These are phyloP conservation scores for Kryptolebias ocellatus DNA, from an alignment of 2,797 vertebrate genomes.

Conservation along the genomic window DNA sequence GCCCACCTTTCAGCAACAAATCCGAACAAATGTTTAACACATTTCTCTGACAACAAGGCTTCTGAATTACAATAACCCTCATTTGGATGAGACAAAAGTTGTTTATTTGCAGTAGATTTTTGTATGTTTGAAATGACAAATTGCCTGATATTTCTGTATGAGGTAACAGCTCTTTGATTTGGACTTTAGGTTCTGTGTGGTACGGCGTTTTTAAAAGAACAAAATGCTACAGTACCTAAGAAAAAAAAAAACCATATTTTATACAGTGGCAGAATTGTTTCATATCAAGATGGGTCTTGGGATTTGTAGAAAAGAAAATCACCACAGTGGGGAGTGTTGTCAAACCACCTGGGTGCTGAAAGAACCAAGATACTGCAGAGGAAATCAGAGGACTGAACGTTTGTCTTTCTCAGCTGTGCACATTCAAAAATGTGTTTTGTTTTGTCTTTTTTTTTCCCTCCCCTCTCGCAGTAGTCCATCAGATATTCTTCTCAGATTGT, in stretches of 20 bases:
- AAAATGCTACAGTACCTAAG: neutral
- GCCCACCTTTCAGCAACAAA: no score
- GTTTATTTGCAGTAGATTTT: no score
- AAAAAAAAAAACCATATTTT: neutral
- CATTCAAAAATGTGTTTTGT: neutral
- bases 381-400: neutral
- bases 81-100: no score
- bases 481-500: neutral
- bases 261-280: neutral
- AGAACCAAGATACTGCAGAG: neutral
- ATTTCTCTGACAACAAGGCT: no score
- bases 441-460: neutral
- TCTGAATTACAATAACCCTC: no score
- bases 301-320: neutral
- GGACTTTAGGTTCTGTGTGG: neutral
- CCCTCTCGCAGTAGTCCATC: neutral
- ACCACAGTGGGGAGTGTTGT: neutral
- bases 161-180: no score
- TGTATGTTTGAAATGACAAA: no score
- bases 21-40: no score
- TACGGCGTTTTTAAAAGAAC: neutral
- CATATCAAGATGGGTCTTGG: neutral
- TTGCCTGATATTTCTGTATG: no score
- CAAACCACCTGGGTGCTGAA: neutral
- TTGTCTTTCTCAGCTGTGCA: neutral